phyloP scores from a whole-genome alignment of 2,888 invertebrate species.

The Flexamia atlantica region DNA sequence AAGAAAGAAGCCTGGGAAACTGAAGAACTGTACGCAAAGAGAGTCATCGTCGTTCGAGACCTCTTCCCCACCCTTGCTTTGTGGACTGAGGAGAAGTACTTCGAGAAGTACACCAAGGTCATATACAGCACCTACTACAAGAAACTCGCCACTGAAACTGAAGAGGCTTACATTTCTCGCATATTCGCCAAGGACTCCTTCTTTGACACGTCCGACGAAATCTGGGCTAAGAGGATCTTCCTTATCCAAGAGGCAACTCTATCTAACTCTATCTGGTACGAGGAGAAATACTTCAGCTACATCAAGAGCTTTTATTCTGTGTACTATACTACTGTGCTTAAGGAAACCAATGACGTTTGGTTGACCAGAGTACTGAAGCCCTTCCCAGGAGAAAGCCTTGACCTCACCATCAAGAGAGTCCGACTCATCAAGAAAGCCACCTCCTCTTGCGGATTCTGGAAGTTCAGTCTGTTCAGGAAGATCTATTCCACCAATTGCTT shows the following conservation, averaged over 20 bases:
- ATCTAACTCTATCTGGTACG: constrained; percentile 15
- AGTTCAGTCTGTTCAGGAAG: neutral
- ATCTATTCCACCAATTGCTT: neutral
- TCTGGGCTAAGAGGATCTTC: constrained; percentile 24
- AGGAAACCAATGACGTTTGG: constrained; percentile 9
- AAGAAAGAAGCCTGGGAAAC: constrained; percentile 32
- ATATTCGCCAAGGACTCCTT: constrained; percentile 22
- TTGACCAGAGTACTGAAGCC: constrained; percentile 1
- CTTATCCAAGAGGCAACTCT: constrained; percentile 12
- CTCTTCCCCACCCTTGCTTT: constrained; percentile 2
- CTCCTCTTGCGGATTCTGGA: neutral
- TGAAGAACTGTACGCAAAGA: constrained; percentile 30
- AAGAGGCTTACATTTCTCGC: neutral
- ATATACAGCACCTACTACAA: neutral
- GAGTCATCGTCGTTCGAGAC: constrained; percentile 15
- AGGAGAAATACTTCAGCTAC: constrained; percentile 22
- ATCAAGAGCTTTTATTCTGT: constrained; percentile 22
- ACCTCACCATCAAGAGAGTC: constrained; percentile 20
- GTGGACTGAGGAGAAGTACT: constrained; percentile 46
- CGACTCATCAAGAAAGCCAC: constrained; percentile 13
- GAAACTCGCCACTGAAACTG: neutral
- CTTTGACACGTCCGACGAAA: constrained; percentile 14
- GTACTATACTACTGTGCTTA: neutral
- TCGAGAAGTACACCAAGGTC: neutral
- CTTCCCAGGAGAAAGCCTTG: constrained; percentile 16